These are phyloP conservation scores for Paramuricea clavata DNA, from an alignment of 92 coral and sea anemone genomes.

Conservation along the genomic window DNA sequence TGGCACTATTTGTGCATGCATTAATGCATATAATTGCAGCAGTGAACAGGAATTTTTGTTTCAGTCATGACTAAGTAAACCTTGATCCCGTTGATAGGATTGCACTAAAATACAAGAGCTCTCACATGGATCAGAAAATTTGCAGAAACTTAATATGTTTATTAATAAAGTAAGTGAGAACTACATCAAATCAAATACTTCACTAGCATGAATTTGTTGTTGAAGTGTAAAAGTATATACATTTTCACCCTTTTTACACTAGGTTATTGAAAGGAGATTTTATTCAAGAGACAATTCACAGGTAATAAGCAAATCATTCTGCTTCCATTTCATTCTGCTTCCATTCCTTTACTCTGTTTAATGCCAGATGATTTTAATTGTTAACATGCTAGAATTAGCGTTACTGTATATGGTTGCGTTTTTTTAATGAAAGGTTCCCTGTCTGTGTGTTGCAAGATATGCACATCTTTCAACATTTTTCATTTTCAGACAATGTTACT, in stretches of 20 bases:
- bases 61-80: too few relatives aligned
- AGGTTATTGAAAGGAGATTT: constrained; percentile 84
- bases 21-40: not conserved
- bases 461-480: not conserved
- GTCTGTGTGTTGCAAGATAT: too few relatives aligned
- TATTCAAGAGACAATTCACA: constrained; percentile 71
- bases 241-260: not conserved
- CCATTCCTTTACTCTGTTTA: too few relatives aligned
- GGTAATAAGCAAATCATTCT: not conserved
- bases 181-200: not conserved
- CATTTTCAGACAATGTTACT: constrained; percentile 19
- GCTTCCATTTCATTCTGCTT: not conserved
- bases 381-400: too few relatives aligned
- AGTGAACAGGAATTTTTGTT: not conserved
- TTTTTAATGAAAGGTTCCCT: too few relatives aligned
- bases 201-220: not conserved
- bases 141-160: constrained; percentile 77
- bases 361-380: too few relatives aligned
- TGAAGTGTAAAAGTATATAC: not conserved
- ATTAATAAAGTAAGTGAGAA: constrained; percentile 79
- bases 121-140: constrained; percentile 75
- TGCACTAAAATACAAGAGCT: constrained; percentile 80
- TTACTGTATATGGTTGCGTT: too few relatives aligned
- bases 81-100: constrained; percentile 41
- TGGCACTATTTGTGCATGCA: not conserved